Evolutionary conservation across 2,113 vertebrate genomes (phyloP).

Genomic region (Ceyx margarethae): DNA sequence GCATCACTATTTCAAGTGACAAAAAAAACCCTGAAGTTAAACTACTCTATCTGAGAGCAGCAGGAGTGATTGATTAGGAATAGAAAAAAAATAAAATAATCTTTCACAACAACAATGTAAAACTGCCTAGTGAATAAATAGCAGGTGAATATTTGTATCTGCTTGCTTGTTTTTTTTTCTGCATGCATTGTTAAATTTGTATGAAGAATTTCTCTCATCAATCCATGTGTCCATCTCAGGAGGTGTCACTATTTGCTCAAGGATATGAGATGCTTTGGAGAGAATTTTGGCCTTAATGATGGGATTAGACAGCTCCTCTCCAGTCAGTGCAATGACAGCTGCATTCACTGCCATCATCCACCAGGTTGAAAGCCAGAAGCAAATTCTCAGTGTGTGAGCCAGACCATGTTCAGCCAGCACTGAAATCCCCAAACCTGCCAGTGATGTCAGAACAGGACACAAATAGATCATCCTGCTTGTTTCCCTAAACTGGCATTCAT

Average conservation of each 20-base stretch:
- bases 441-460: not conserved
- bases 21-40: not conserved
- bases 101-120: not conserved
- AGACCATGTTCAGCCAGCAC: not conserved
- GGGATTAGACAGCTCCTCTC: not conserved
- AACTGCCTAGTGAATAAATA: not conserved
- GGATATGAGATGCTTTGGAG: not conserved
- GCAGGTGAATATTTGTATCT: not conserved
- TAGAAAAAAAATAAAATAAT: not conserved
- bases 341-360: not conserved
- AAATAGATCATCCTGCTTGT: not conserved
- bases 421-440: conserved; percentile 3
- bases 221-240: not conserved
- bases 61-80: not conserved
- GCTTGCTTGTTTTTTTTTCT: not conserved
- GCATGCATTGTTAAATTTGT: not conserved
- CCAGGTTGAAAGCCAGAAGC: not conserved
- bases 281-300: not conserved
- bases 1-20: not conserved
- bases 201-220: not conserved
- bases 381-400: conserved; percentile 2
- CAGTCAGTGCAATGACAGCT: not conserved
- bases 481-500: not conserved
- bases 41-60: not conserved
- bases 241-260: not conserved